Conservation (phyloP, 2,797 vertebrate genomes). For the Liasis olivaceus region DNA sequence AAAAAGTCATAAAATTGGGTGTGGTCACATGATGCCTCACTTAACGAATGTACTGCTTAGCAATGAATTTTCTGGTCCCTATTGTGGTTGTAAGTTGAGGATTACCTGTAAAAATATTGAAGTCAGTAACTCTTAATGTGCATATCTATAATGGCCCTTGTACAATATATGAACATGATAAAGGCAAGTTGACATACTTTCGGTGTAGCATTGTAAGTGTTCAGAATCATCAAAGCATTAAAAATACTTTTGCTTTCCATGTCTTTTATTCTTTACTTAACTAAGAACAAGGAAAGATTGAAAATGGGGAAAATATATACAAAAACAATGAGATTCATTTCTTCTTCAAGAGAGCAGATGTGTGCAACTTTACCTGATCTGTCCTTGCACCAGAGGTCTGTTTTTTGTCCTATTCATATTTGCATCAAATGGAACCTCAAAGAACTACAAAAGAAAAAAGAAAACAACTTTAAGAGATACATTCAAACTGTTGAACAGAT, state of each 20-base stretch:
- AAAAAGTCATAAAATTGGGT: no score
- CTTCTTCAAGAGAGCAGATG: slow-evolving; percentile 56
- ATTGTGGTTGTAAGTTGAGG: no score
- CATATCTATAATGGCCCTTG: neutral
- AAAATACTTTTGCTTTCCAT: neutral
- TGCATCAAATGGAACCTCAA: slow-evolving; percentile 97
- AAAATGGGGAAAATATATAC: slow-evolving; percentile 29
- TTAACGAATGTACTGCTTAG: no score
- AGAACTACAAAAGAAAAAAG: slow-evolving; percentile 82
- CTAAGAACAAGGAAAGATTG: slow-evolving; percentile 7
- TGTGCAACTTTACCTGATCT: slow-evolving; percentile 89
- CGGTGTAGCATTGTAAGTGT: neutral
- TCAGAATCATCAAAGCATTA: slow-evolving; percentile 11
- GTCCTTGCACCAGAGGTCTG: slow-evolving; percentile 94
- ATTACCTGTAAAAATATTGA: neutral
- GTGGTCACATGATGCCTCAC: no score
- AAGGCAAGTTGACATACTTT: slow-evolving; percentile 24
- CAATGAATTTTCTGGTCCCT: no score
- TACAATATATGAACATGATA: slow-evolving; percentile 10
- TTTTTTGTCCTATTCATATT: slow-evolving; percentile 99
- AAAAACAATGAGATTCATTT: slow-evolving; percentile 7
- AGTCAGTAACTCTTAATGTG: slow-evolving; percentile 18
- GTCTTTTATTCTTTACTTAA: neutral
- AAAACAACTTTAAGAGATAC: slow-evolving; percentile 59
- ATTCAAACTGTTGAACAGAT: slow-evolving; percentile 34